phyloP scores from a whole-genome alignment of 2,113 vertebrate species.

The Hystrix brachyura region DNA sequence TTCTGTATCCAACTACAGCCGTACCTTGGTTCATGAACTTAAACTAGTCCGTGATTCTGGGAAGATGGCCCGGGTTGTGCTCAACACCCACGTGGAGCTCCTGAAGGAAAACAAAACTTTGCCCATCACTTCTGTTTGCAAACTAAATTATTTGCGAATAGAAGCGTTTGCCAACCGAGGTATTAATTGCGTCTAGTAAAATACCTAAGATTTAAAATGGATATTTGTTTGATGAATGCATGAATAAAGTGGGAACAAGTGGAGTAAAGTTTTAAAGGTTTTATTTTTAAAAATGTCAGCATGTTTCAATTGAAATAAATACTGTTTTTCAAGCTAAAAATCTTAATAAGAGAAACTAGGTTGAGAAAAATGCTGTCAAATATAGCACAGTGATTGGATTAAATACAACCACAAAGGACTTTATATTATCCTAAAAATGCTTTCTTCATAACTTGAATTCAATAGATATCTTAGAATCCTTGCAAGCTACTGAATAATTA shows the following conservation, averaged over 20 bases:
- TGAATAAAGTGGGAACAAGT: background rate
- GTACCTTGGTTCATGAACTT: too few relatives aligned
- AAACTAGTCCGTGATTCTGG: too few relatives aligned
- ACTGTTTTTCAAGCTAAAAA: background rate
- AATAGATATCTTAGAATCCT: constrained; percentile 56
- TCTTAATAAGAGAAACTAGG: background rate
- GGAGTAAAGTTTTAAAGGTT: background rate
- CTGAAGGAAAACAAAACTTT: too few relatives aligned
- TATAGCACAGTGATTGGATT: background rate
- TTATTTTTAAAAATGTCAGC: background rate
- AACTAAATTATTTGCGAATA: too few relatives aligned
- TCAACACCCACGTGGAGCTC: too few relatives aligned
- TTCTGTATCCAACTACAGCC: background rate
- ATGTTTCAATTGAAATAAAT: background rate
- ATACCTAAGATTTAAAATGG: background rate
- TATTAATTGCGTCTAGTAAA: background rate
- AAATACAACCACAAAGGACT: background rate
- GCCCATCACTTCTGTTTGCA: too few relatives aligned
- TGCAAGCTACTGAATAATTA: constrained; percentile 64
- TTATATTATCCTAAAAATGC: background rate
- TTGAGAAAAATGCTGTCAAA: constrained; percentile 36
- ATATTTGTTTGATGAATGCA: background rate
- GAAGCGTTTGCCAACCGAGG: too few relatives aligned
- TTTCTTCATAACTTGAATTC: constrained; percentile 41
- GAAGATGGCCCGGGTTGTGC: too few relatives aligned